These are phyloP conservation scores for Hyposoter dolosus DNA, from an alignment of 2,888 invertebrate species.

Conservation along the genomic window DNA sequence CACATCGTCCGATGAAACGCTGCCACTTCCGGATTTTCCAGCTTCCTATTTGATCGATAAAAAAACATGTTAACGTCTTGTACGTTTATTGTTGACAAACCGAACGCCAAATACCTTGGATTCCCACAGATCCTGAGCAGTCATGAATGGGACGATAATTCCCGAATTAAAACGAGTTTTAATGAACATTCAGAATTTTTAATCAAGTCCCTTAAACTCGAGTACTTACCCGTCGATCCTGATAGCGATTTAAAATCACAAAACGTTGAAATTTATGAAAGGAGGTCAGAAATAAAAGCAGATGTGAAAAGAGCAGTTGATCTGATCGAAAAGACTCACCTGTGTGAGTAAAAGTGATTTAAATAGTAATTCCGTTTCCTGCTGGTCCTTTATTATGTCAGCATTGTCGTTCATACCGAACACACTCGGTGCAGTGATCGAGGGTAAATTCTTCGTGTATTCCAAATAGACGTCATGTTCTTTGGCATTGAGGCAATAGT, in stretches of 20 bases:
- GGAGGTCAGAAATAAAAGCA: neutral
- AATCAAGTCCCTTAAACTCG: constrained; percentile 8
- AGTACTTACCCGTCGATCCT: constrained; percentile 79
- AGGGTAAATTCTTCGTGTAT: constrained; percentile 90
- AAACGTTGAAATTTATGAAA: neutral
- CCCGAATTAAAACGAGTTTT: constrained; percentile 16
- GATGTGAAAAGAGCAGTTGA: neutral
- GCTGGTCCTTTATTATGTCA: constrained; percentile 96
- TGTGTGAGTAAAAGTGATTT: constrained; percentile 91
- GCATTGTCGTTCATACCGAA: constrained; percentile 98
- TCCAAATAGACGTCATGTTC: constrained; percentile 90
- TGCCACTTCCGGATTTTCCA: constrained; percentile 87
- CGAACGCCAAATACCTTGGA: constrained; percentile 70
- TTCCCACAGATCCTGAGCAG: constrained; percentile 77
- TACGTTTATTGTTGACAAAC: neutral
- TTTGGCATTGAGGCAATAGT: constrained; percentile 90
- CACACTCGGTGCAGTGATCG: constrained; percentile 92
- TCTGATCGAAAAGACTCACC: constrained; percentile 84
- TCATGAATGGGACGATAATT: constrained; percentile 34
- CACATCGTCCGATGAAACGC: constrained; percentile 91
- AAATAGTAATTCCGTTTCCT: constrained; percentile 92
- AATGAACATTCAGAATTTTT: neutral
- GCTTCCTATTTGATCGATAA: constrained; percentile 86
- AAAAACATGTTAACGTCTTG: neutral
- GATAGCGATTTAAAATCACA: constrained; percentile 65